Base-by-base conservation (phyloP, 2,888 invertebrate genomes). In the Globia sparganii region DNA sequence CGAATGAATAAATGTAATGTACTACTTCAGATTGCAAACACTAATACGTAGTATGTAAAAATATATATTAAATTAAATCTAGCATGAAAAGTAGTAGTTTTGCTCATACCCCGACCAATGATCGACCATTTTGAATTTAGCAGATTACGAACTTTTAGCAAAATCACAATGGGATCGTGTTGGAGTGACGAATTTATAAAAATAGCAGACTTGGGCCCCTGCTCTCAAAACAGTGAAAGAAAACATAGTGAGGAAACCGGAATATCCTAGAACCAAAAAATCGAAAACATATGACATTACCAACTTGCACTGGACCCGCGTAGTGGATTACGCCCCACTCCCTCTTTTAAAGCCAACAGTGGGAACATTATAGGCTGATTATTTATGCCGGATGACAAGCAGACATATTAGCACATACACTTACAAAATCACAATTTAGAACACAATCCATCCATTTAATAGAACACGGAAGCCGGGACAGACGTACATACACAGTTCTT, bases 381-480 rank as follows among this genome's bases (percentile, higher is more conserved):
- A 46, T 21, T 18, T 49, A 49, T 25, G 25, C 62, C 80, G 76
- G 76, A 84, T 62, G 77, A 13, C 0, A 37, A 34, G 43, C 61
- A 78, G 83, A 74, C 72, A 64, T 58, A 71, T 75, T 73, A 71
- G 61, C 59, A 58, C 31, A 59, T 40, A 46, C 40, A 67, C 46
- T 81, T 75, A 65, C 72, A 75, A 74, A 84, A 81, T 59, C 21
- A 82, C 34, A 69, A 82, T 82, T 65, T 85, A 72, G 78, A 81
- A 83, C 67, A 83, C 78, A 82, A 82, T 78, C 78, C 78, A 56
- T 75, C 40, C 28, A 56, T 86, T 80, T 82, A 72, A 73, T 85
- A 61, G 37, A 83, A 89, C 84, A 83, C 86, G 93, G 93, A 93
- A 94, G 89, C 86, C 86, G 86, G 89, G 73, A 77, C 85, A 83